Evolutionary conservation across 1,140 invertebrate species (phyloP).

Genomic region (Potamilus streckersoni): DNA sequence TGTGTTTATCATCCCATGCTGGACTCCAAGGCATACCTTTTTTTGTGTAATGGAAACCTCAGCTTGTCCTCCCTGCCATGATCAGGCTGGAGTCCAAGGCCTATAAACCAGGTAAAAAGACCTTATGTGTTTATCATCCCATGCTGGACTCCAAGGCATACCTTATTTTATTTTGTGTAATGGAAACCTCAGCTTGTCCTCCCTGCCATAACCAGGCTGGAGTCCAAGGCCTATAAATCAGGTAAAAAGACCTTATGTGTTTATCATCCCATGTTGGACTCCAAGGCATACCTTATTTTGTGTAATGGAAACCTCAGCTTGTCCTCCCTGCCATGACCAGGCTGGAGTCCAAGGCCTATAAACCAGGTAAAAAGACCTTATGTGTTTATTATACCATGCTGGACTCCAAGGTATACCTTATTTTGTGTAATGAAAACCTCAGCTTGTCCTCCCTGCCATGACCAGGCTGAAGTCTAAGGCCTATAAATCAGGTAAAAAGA

Average conservation of each 20-base stretch:
- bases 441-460: constrained; percentile 64
- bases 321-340: constrained; percentile 65
- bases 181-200: constrained; percentile 58
- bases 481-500: constrained; percentile 62
- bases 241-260: constrained; percentile 52
- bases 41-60: constrained; percentile 25
- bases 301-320: constrained; percentile 44
- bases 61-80: constrained; percentile 65
- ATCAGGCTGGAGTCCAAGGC: constrained; percentile 58
- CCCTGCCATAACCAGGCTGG: constrained; percentile 62
- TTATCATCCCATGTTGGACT: no score
- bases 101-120: constrained; percentile 66
- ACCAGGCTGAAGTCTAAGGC: constrained; percentile 58
- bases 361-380: constrained; percentile 57
- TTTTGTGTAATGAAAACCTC: constrained; percentile 28
- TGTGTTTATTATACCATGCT: no score
- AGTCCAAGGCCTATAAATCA: constrained; percentile 62
- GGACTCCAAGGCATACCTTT: constrained; percentile 22
- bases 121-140: no score
- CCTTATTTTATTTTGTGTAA: not conserved
- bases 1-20: no score
- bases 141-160: constrained; percentile 21
- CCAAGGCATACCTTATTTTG: constrained; percentile 24
- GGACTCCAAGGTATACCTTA: constrained; percentile 23
- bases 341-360: constrained; percentile 61